Conservation (phyloP, 1,140 invertebrate genomes). For the Potamilus streckersoni region DNA sequence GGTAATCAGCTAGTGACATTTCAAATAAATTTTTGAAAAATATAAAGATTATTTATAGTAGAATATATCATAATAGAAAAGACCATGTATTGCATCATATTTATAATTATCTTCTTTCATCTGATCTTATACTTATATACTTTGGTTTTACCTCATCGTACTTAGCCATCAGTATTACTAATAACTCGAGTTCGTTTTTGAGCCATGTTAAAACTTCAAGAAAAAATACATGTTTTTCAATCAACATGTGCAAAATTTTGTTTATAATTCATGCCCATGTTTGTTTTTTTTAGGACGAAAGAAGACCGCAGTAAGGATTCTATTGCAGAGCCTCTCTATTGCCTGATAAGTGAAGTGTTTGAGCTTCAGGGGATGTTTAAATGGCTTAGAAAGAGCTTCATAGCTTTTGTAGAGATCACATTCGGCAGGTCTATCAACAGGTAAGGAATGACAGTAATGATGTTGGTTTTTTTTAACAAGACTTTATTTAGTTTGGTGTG, state of each 20-base stretch:
- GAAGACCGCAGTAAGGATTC: constrained; percentile 73
- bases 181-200: background rate
- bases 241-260: background rate
- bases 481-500: too few relatives aligned
- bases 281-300: constrained; percentile 41
- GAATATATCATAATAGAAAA: too few relatives aligned
- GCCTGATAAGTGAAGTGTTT: constrained; percentile 87
- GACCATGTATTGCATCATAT: too few relatives aligned
- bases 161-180: background rate
- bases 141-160: too few relatives aligned
- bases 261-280: background rate
- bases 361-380: constrained; percentile 89
- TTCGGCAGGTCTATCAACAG: constrained; percentile 92
- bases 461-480: too few relatives aligned
- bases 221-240: background rate
- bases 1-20: too few relatives aligned
- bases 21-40: too few relatives aligned
- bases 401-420: constrained; percentile 91
- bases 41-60: too few relatives aligned
- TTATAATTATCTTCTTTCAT: too few relatives aligned
- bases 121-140: background rate
- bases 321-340: constrained; percentile 89
- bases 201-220: background rate
- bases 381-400: constrained; percentile 86
- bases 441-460: constrained; percentile 59